Evolutionary conservation across 2,113 vertebrate genomes (phyloP), one percentile per base, ranked within the genome.

Genomic region (Anguilla rostrata): DNA sequence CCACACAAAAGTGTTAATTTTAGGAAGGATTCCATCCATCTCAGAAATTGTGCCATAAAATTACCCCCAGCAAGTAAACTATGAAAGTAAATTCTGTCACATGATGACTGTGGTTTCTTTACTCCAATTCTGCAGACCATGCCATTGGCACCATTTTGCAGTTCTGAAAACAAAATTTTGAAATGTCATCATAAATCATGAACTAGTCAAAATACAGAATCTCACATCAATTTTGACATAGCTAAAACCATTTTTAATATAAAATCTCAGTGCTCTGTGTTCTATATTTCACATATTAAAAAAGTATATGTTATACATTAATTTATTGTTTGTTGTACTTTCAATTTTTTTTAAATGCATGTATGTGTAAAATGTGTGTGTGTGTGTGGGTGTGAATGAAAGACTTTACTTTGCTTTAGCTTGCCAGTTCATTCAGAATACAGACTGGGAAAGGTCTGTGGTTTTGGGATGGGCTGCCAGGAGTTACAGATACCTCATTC

Each of bases 391-490:
- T 12, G 49, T 53, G 7, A 12, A 14, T 34, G 26, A 39, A 39
- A 40, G 53, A 43, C 43, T 80, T 46, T n/a, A 26, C 15, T n/a
- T 75, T 79, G 5, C 71, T 78, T 82, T 82, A 18, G 18, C 81
- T 40, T 29, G 20, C 63, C 39, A 18, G 40, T 57, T 71, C n/a
- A 34, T 82, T 66, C n/a, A 78, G 60, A 82, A 71, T 66, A 82
- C 26, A 71, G 63, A 49, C 41, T 41, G 39, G 34, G 60, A 86
- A 56, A 56, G 1, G 78, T 78, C 81, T 39, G 81, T 2, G 80
- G 86, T 78, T 86, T 78, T 83, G 29, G 0, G 15, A 86, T n/a
- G 43, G 63, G 57, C 34, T 83, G 86, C 66, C 80, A 82, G 80
- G 29, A 83, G 63, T 56, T 87, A 39, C 29, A 39, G 81, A 56